A percentile compares a stretch with the other conserved stretches of the same genome.
phyloP scores from a whole-genome alignment of 2,797 vertebrate species.

The Bovichtus variegatus region DNA sequence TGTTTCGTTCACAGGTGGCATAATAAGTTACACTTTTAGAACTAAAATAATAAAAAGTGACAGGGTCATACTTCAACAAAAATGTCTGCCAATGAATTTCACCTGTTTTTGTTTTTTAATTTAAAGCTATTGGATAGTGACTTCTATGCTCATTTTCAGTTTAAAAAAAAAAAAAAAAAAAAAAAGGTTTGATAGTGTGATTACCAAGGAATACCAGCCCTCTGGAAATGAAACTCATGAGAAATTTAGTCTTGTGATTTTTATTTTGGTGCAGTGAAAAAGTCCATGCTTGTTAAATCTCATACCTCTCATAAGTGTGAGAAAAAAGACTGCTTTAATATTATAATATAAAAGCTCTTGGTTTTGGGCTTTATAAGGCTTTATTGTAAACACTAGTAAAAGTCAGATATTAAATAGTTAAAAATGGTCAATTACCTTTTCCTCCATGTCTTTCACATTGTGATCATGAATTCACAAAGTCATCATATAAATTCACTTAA shows the following conservation, averaged over 20 bases:
- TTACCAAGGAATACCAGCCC: slow-evolving; percentile 1
- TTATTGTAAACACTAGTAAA: slow-evolving; percentile 2
- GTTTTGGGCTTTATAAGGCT: not conserved
- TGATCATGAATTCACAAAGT: not conserved
- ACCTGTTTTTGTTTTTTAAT: not conserved
- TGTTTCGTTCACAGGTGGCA: not conserved
- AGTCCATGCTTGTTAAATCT: slow-evolving; percentile 19
- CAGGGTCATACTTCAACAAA: not conserved
- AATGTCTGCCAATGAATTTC: not conserved
- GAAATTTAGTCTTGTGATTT: slow-evolving; percentile 40
- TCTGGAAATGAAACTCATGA: slow-evolving; percentile 31
- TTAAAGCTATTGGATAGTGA: not conserved
- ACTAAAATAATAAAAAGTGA: not conserved
- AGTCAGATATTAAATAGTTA: not conserved
- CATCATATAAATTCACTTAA: not conserved
- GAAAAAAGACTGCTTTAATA: not conserved
- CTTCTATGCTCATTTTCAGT: not conserved
- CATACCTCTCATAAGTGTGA: not conserved
- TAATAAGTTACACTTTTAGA: not conserved
- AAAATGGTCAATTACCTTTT: not conserved
- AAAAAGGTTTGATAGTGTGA: not conserved
- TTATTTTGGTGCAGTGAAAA: slow-evolving; percentile 21
- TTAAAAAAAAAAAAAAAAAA: not conserved
- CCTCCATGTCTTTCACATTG: not conserved
- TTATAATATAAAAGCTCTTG: not conserved